Percentiles rank a stretch among this genome's conserved stretches.
These are phyloP conservation scores for Hydrocynus forskahlii DNA, from an alignment of 2,797 vertebrate genomes.

Conservation along the genomic window DNA sequence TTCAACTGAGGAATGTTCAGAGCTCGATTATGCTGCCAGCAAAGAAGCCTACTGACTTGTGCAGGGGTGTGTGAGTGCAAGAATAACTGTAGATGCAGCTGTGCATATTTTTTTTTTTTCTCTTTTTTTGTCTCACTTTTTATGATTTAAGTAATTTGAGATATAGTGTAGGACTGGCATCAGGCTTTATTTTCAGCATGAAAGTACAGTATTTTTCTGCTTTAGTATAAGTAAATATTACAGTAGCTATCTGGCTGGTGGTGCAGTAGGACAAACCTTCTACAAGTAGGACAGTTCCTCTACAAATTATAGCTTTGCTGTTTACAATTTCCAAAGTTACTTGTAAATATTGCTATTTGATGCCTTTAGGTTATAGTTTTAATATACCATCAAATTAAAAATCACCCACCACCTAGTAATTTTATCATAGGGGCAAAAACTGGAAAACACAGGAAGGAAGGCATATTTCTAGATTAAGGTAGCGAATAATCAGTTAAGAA, in stretches of 20 bases:
- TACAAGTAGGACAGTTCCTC: neutral
- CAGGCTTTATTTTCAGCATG: neutral
- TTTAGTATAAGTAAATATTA: neutral
- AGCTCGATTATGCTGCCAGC: slow-evolving; percentile 18
- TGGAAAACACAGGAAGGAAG: slow-evolving; percentile 13
- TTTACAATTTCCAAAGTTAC: neutral
- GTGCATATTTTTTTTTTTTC: neutral
- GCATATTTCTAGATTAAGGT: slow-evolving; percentile 11
- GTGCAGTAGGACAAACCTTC: neutral
- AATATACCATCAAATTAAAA: neutral
- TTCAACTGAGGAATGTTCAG: slow-evolving; percentile 36
- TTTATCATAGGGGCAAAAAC: neutral
- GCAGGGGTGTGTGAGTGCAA: slow-evolving; percentile 7
- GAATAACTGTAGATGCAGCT: neutral
- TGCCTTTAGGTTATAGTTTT: neutral
- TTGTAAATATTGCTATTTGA: neutral
- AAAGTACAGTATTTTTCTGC: neutral
- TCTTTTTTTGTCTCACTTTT: neutral
- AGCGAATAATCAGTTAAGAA: neutral
- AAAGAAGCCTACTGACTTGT: slow-evolving; percentile 15
- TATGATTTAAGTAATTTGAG: neutral
- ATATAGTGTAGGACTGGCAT: neutral
- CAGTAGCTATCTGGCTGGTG: neutral
- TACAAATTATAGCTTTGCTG: neutral
- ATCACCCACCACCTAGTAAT: neutral